Conservation (phyloP, 2,797 vertebrate species). For the Tympanoctomys barrerae region DNA sequence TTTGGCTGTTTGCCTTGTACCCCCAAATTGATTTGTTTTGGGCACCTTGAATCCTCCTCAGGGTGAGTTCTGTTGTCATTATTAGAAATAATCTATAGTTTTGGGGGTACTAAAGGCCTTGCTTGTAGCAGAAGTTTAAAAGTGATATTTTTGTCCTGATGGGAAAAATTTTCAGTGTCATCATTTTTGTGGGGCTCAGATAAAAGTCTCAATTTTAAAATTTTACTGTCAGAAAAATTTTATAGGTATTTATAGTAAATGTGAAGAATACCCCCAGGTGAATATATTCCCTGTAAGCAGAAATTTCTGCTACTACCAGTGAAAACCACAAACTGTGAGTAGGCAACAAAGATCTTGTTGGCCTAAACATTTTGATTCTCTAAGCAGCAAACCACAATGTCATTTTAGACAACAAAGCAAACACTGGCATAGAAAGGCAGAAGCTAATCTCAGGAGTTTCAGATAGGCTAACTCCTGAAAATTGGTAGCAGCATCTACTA, state of each 20-base stretch:
- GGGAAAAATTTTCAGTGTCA: not conserved
- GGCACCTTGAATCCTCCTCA: not conserved
- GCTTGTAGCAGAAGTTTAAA: not conserved
- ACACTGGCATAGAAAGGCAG: not conserved
- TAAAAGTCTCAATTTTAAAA: constrained; percentile 32
- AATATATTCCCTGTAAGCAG: constrained; percentile 48
- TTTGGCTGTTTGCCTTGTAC: not conserved
- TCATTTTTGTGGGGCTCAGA: not conserved
- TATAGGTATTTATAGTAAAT: not conserved
- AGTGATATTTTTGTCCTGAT: not conserved
- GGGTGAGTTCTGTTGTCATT: not conserved
- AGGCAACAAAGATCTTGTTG: constrained; percentile 47
- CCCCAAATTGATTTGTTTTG: not conserved
- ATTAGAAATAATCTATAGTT: not conserved
- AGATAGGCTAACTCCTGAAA: constrained; percentile 27
- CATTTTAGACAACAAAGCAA: constrained; percentile 62
- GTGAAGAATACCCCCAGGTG: not conserved
- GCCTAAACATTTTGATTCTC: constrained; percentile 59
- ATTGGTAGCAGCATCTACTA: constrained; percentile 41
- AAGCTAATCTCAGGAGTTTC: constrained; percentile 52
- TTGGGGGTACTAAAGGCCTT: not conserved
- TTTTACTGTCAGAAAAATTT: constrained; percentile 26
- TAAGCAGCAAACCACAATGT: constrained; percentile 26
- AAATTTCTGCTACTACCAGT: constrained; percentile 40
- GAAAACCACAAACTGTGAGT: constrained; percentile 5